phyloP scores from a whole-genome alignment of 2,113 vertebrate genomes.

The Penelope pileata region DNA sequence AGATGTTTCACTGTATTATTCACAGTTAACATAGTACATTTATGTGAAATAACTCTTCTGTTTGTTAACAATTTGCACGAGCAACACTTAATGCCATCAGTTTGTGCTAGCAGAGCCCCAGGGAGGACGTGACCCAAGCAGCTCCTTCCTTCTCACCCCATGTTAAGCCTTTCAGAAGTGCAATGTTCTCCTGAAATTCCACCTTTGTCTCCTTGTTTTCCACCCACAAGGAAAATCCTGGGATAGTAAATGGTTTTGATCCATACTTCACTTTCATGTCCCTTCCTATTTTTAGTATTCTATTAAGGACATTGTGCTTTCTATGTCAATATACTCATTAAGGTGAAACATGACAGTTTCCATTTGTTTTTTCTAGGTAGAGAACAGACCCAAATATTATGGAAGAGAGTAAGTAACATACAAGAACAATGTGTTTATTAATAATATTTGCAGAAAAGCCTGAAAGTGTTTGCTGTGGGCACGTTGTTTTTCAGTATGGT shows the following conservation, averaged over 20 bases:
- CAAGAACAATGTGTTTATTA: neutral
- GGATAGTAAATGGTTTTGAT: neutral
- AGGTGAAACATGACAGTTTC: neutral
- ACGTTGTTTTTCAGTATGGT: neutral
- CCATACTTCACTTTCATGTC: neutral
- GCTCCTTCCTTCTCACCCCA: neutral
- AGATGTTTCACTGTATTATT: neutral
- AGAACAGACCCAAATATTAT: conserved; percentile 97
- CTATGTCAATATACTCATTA: neutral
- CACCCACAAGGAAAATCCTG: neutral
- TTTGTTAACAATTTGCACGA: neutral
- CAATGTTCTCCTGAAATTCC: neutral
- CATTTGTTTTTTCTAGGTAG: conserved; percentile 83
- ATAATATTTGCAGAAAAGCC: neutral
- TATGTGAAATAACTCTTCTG: neutral
- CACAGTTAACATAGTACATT: neutral
- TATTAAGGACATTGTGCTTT: neutral
- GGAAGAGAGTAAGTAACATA: conserved; percentile 94
- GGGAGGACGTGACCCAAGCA: accelerated
- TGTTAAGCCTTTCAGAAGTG: neutral
- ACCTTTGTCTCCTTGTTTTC: neutral
- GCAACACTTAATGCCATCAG: neutral
- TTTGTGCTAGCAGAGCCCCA: neutral
- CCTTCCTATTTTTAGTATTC: neutral
- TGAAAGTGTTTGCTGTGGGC: neutral